Base-by-base conservation (phyloP, 2,888 invertebrate species). In the Acleris emargana region DNA sequence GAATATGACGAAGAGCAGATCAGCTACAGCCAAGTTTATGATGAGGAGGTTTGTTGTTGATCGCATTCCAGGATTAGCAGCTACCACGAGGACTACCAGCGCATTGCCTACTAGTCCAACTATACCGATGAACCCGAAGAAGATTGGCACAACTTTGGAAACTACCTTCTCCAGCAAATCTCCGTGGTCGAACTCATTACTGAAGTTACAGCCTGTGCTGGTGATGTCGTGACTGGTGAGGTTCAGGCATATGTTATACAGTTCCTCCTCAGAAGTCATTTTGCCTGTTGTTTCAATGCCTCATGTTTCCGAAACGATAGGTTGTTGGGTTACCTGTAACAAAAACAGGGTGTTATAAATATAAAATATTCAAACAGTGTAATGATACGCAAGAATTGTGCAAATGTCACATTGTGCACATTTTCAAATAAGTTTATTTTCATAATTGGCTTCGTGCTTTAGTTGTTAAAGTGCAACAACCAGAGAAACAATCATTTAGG, bases 1-100 rank as follows among this genome's bases (percentile, higher is more conserved):
- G 87, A 98, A 97, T 60, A 97, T 94, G 50, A 98, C 97, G 86
- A 99, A 98, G 32, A 97, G 94, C 32, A 99, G 92, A 84, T 98
- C 98, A 45, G 98, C 98, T 28, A 97, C 93, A 3, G 98, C 98
- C 69, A 98, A 89, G 83, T 97, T 98, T 68, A 98, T 96, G 75
- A 98, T 98, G 32, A 98, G 94, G 51, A 98, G 94, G 85, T 98
- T 98, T 55, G 98, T 98, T 6, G 98, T 98, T 43, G 97, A 97
- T 75, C 98, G 94, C 98, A 98, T 98, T 79, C 97, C 96, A 74
- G 97, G 96, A 88, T 98, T 97, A 51, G 96, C 96, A 16, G 96
- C 94, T 0, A 98, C 97, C 13, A 98, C 97, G 61, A 97, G 90
- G 32, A 98, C 97, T 22, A 98, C 98, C 68, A 98, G 89, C 0